Percentiles rank a stretch among this genome's conserved stretches.
phyloP scores from a whole-genome alignment of 1,140 invertebrate genomes.

The Cryptotermes secundus region DNA sequence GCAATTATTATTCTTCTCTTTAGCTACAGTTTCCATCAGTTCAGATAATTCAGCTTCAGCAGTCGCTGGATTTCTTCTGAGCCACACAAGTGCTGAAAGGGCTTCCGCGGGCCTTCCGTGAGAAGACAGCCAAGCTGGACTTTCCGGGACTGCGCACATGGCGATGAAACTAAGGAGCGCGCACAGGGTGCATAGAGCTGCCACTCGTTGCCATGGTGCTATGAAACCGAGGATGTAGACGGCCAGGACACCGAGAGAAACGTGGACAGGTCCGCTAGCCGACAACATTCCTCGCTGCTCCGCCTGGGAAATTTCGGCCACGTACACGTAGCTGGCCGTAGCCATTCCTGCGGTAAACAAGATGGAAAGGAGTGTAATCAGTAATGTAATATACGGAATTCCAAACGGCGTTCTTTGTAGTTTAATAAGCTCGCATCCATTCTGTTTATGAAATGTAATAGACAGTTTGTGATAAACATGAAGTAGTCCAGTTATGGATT shows the following conservation, averaged over 20 bases:
- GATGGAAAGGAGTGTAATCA: too few species aligned
- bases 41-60: constrained; percentile 60
- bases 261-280: constrained; percentile 51
- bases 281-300: constrained; percentile 44
- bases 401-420: too few species aligned
- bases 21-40: constrained; percentile 49
- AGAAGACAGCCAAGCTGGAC: constrained; percentile 43
- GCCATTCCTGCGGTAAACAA: constrained; percentile 48
- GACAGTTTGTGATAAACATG: too few species aligned
- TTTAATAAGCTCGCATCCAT: too few species aligned
- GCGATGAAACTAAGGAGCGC: constrained; percentile 45
- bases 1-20: constrained; percentile 47
- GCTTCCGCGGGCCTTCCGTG: constrained; percentile 40
- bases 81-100: constrained; percentile 54
- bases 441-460: too few species aligned
- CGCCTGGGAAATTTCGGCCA: constrained; percentile 44
- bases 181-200: constrained; percentile 45
- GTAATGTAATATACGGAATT: too few species aligned
- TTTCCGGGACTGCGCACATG: constrained; percentile 50
- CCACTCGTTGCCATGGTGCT: constrained; percentile 47
- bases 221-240: constrained; percentile 53
- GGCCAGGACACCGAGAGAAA: constrained; percentile 54
- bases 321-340: constrained; percentile 45
- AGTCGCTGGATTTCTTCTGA: constrained; percentile 55
- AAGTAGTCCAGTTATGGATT: too few species aligned